Base-by-base conservation (phyloP, 2,888 invertebrate genomes). In the Idaea straminata region DNA sequence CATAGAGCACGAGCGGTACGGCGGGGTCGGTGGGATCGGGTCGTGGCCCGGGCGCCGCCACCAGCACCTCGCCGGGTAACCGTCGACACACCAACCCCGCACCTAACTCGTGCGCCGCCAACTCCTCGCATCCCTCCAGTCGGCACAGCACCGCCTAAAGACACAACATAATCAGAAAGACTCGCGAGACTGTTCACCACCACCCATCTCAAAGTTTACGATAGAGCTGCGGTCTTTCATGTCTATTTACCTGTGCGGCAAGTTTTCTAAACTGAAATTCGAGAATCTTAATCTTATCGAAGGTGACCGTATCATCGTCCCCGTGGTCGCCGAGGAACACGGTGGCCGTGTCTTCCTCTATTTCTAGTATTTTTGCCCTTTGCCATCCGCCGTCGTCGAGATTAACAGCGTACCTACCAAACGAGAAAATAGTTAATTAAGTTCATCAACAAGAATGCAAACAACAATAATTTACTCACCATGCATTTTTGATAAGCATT, bases 271-370 rank as follows among this genome's bases (percentile, higher is more conserved):
- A 97, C 68, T 94, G 93, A 0, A 94, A 91, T 67, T 95, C 94
- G 62, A 96, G 91, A 35, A 93, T 91, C 73, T 93, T 94, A 35
- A 97, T 89, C 67, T 93, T 89, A 35, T 89, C 82, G 13, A 93
- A 84, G 5, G 87, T 74, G 35, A 96, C 93, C 15, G 84, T 82
- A 61, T 95, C 95, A 69, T 95, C 95, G 72, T 96, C 96, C 0
- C 97, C 97, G 72, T 94, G 95, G 83, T 97, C 97, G 10, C 97
- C 95, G 69, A 96, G 95, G 74, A 95, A 96, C 64, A 96, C 95
- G 10, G 89, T 82, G 1, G 91, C 94, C 36, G 87, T 86, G 0
- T 91, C 85, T 34, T 89, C 91, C 36, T 93, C 86, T 57, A 93
- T 86, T 61, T 95, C 93, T 38, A 94, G 83, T 57, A 95, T 91